Conservation (phyloP, 2,888 invertebrate species). For the Caenorhabditis becei region DNA sequence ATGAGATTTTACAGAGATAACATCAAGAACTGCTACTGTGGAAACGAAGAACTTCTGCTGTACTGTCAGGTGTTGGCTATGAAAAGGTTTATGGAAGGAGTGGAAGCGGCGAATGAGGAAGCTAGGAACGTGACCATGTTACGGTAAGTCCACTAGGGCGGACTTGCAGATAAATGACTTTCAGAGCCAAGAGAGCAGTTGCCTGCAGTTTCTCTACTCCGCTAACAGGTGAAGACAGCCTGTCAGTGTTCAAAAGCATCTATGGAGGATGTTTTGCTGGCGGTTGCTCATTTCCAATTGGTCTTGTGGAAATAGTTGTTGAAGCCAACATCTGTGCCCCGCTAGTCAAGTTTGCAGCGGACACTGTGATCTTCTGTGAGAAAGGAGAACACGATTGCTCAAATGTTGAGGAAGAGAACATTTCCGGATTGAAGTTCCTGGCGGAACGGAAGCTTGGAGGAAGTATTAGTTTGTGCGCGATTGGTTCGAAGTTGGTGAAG, state of each 20-base stretch:
- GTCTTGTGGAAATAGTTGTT: conserved; percentile 2
- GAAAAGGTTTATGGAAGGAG: conserved; percentile 11
- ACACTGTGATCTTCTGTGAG: conserved; percentile 18
- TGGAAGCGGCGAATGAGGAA: background rate
- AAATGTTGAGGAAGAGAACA: background rate
- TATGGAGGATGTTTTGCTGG: conserved; percentile 28
- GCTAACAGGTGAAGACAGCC: conserved; percentile 7
- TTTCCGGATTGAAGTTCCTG: conserved; percentile 11
- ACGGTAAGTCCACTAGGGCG: too few relatives aligned
- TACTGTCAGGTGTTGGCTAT: conserved; percentile 55
- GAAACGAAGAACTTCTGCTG: conserved; percentile 24
- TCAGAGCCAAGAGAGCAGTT: conserved; percentile 3
- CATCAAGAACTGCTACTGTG: conserved; percentile 48
- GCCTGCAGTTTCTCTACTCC: conserved; percentile 24
- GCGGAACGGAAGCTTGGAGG: conserved; percentile 26
- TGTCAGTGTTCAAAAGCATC: conserved; percentile 9
- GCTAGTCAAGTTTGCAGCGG: background rate
- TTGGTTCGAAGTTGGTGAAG: conserved; percentile 23
- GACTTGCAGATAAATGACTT: too few relatives aligned
- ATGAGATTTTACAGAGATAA: conserved; percentile 23
- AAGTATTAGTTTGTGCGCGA: conserved; percentile 40
- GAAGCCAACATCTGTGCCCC: conserved; percentile 22
- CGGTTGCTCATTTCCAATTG: conserved; percentile 31
- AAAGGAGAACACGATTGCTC: conserved; percentile 22
- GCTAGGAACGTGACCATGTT: background rate